Conservation (phyloP, 1,140 invertebrate genomes). For the Melanaphis sacchari region DNA sequence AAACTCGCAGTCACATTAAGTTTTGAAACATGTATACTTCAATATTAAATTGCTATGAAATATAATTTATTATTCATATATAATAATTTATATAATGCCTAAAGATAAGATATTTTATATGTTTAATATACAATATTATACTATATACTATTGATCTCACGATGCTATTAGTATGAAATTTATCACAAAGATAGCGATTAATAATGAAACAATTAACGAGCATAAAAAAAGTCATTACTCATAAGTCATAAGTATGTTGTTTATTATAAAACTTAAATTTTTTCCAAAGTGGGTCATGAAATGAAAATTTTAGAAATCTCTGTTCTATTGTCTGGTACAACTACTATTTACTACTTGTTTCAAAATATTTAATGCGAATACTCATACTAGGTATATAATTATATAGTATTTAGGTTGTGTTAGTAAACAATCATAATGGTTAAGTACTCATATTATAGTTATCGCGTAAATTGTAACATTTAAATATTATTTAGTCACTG, state of each 20-base stretch:
- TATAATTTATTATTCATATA: too few species aligned
- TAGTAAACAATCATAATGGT: background rate
- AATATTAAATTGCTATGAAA: too few species aligned
- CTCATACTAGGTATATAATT: background rate
- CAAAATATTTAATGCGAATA: background rate
- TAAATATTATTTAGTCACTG: background rate
- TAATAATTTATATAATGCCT: too few species aligned
- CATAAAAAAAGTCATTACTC: background rate
- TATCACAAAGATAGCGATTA: background rate
- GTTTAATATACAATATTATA: too few species aligned
- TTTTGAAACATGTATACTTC: too few species aligned
- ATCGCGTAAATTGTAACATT: background rate
- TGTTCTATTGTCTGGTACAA: background rate
- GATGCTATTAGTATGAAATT: too few species aligned
- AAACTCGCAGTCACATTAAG: too few species aligned
- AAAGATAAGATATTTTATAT: too few species aligned
- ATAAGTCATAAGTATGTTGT: background rate
- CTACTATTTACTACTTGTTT: background rate
- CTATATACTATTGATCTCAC: too few species aligned
- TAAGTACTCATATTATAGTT: background rate
- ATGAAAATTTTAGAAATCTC: background rate
- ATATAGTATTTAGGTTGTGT: background rate
- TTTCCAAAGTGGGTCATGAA: background rate
- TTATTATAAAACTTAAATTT: background rate
- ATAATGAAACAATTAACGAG: background rate